Base-by-base conservation (phyloP, 1,140 invertebrate genomes). In the Megalopta genalis region DNA sequence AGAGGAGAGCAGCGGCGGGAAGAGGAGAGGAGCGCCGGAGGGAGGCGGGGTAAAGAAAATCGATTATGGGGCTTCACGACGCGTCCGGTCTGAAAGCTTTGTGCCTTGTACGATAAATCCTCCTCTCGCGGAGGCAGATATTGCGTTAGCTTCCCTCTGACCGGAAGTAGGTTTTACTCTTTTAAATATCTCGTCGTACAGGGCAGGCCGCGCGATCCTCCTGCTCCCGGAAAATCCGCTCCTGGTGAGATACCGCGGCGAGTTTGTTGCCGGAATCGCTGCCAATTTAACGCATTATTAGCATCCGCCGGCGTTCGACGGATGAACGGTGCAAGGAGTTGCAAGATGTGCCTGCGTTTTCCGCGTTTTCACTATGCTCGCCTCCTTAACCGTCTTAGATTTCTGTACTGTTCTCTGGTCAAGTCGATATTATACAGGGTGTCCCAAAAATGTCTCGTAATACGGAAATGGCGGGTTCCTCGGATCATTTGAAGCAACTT, bases 41-140 rank as follows among this genome's bases (percentile, higher is more conserved):
- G 16, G 12, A n/a, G 16, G 49, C 32, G 70, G 73, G 32, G 32
- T 2, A 46, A 80, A 82, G 86, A 85, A 88, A 86, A 87, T 89
- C 87, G 88, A 90, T 90, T 86, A 89, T 67, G 76, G 67, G 81
- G 81, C 79, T 87, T 87, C 73, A 70, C 78, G 80, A 81, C 75
- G 77, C 76, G 83, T 85, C 83, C 83, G 67, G 71, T 73, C 81
- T 84, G 81, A 90, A 88, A 89, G 85, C 86, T 78, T 79, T 78
- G 65, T 81, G 81, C 79, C 71, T 81, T 78, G 27, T 64, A 52
- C 84, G 77, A 84, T 86, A 88, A 88, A 86, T 87, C 84, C 67
- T 82, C 21, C 67, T 62, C 63, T 65, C 68, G 68, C 32, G 68
- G 52, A 52, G 37, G 76, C 39, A 70, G 84, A 86, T 86, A 85